Evolutionary conservation across 2,113 vertebrate species (phyloP).

Genomic region (Enhydra lutris): DNA sequence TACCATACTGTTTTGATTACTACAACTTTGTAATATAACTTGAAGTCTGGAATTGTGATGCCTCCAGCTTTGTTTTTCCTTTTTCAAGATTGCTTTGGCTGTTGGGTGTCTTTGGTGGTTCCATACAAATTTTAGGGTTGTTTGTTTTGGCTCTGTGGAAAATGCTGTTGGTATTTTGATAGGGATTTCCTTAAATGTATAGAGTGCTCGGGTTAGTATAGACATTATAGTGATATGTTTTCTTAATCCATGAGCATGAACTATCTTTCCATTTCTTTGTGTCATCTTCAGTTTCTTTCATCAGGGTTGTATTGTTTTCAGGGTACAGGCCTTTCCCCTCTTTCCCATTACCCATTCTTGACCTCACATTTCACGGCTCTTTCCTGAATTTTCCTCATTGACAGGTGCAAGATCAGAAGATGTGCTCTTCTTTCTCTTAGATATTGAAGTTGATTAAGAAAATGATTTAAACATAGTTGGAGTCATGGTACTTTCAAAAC

Average conservation of each 20-base stretch:
- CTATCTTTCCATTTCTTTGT: background rate
- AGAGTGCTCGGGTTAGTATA: background rate
- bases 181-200: background rate
- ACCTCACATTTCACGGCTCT: background rate
- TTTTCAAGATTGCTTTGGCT: too few relatives aligned
- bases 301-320: background rate
- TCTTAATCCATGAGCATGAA: background rate
- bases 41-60: too few relatives aligned
- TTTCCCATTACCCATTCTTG: background rate
- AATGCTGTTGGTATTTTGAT: background rate
- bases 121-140: background rate
- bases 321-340: background rate
- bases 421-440: background rate
- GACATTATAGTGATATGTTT: background rate
- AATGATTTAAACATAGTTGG: background rate
- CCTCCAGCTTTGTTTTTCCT: too few relatives aligned
- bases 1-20: too few relatives aligned
- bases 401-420: background rate
- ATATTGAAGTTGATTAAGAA: background rate
- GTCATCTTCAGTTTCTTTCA: background rate
- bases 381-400: background rate
- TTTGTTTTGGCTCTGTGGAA: background rate
- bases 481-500: background rate
- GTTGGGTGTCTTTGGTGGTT: background rate
- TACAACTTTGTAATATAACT: too few relatives aligned